phyloP scores from a whole-genome alignment of 35 echinoderm and acorn worm species.

The Acanthaster planci region DNA sequence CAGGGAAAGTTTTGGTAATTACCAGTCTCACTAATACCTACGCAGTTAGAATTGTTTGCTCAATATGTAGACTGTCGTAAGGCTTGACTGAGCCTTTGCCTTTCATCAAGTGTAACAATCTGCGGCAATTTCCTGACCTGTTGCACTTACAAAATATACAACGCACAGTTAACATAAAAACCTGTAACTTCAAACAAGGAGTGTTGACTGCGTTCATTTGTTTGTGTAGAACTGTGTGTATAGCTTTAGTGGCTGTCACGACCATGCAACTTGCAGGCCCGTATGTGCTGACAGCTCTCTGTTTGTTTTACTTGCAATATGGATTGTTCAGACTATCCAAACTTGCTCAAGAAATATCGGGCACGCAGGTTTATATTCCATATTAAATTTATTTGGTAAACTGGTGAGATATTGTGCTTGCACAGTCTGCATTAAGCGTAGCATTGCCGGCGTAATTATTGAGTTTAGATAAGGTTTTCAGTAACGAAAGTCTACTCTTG shows the following conservation, averaged over 20 bases:
- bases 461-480: no score
- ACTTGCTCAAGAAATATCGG: not conserved
- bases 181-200: not conserved
- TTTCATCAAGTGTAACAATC: not conserved
- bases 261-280: not conserved
- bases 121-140: not conserved
- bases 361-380: not conserved
- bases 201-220: constrained; percentile 1
- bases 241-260: not conserved
- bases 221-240: not conserved
- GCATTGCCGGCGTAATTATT: no score
- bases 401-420: no score
- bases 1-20: not conserved
- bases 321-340: constrained; percentile 23
- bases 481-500: no score
- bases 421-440: no score
- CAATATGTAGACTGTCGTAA: not conserved
- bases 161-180: not conserved
- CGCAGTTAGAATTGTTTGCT: not conserved
- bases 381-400: no score
- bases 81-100: not conserved
- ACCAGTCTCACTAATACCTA: not conserved
- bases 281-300: not conserved
- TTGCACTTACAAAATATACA: constrained; percentile 18
- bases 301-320: constrained; percentile 34